Conservation (phyloP, 2,113 vertebrate species). For the Dicrurus megarhynchus region DNA sequence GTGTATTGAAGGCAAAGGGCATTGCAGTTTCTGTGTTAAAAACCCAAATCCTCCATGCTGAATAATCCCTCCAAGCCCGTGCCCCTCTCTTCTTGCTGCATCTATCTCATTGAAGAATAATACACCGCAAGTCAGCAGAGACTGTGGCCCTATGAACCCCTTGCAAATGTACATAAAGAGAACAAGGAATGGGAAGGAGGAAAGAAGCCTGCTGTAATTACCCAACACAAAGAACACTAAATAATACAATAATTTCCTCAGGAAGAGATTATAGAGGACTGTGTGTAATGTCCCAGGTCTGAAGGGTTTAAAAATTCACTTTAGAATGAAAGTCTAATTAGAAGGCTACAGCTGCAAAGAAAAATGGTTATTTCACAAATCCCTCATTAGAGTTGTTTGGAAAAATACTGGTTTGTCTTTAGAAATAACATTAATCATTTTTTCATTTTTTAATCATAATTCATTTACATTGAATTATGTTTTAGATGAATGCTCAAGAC, state of each 20-base stretch:
- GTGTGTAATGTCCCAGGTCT: neutral
- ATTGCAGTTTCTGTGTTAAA: neutral
- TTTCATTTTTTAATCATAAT: neutral
- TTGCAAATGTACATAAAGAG: neutral
- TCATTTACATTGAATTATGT: neutral
- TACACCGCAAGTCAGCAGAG: neutral
- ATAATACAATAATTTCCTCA: slow-evolving; percentile 17
- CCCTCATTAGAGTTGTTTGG: neutral
- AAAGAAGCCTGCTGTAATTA: slow-evolving; percentile 6
- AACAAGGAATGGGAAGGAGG: neutral
- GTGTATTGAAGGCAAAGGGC: neutral
- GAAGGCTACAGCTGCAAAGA: neutral
- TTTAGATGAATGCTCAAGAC: neutral
- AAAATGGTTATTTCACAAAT: neutral
- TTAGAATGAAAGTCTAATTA: slow-evolving; percentile 4
- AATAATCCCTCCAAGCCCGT: neutral
- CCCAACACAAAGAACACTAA: neutral
- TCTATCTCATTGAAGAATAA: neutral
- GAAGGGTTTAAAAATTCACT: slow-evolving; percentile 21
- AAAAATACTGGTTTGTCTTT: slow-evolving; percentile 11
- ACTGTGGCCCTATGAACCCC: neutral
- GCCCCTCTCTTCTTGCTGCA: neutral
- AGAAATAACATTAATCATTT: neutral
- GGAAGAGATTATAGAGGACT: slow-evolving; percentile 46
- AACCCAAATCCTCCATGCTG: neutral